Conservation (phyloP, 2,888 invertebrate genomes). For the Dynastes tityus region DNA sequence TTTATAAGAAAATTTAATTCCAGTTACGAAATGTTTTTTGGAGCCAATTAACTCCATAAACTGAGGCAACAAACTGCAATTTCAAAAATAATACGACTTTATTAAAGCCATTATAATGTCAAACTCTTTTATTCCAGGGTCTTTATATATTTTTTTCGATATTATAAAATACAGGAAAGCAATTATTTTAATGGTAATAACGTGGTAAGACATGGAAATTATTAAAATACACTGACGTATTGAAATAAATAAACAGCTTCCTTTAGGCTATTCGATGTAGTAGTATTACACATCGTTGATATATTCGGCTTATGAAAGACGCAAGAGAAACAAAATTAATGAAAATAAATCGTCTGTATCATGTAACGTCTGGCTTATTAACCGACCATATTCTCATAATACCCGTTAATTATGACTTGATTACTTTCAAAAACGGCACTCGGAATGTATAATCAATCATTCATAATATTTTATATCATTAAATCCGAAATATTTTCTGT, state of each 20-base stretch:
- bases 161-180: not conserved
- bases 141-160: not conserved
- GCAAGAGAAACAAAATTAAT: conserved; percentile 4
- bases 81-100: too few species aligned
- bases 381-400: conserved; percentile 23
- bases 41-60: too few species aligned
- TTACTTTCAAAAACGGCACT: conserved; percentile 25
- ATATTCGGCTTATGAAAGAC: conserved; percentile 7
- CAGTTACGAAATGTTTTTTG: too few species aligned
- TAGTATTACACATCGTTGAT: not conserved
- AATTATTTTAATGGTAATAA: not conserved
- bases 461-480: conserved; percentile 32
- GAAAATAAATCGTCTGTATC: conserved; percentile 21
- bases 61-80: too few species aligned
- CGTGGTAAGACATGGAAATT: not conserved
- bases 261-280: not conserved
- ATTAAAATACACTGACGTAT: not conserved
- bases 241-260: conserved; percentile 5
- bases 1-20: too few species aligned
- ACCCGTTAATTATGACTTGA: conserved; percentile 26
- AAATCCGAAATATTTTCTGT: conserved; percentile 1
- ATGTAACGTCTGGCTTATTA: conserved; percentile 20
- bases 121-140: too few species aligned
- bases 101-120: too few species aligned
- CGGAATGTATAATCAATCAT: conserved; percentile 32